Evolutionary conservation across 2,888 invertebrate genomes (phyloP), one percentile per base, ranked within the genome.

Genomic region (Malthinus seriepunctatus): DNA sequence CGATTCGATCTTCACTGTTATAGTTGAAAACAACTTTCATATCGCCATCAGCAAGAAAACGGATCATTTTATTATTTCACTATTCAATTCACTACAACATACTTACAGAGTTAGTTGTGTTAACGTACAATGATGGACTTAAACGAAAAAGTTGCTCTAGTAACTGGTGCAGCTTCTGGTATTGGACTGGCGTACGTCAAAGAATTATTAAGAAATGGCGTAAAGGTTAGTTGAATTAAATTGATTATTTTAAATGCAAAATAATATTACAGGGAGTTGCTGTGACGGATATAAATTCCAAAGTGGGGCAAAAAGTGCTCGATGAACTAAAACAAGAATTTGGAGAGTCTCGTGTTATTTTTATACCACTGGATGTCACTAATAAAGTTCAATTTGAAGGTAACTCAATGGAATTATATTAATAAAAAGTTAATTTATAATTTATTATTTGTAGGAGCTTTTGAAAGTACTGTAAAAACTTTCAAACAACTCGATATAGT

Each of bases 341-440:
- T 70, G 89, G 89, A 35, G 82, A 86, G 64, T 86, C 86, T 71
- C 85, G 84, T 57, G 86, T 86, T 2, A 77, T 88, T 60, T 89
- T 88, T 71, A 86, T 88, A 67, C 85, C 84, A 58, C 87, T 88
- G 66, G 89, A 89, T 73, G 88, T 88, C 63, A 89, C 88, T 0
- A 88, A 89, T 73, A 86, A 86, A 70, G 84, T 85, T 11, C 87
- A 89, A 73, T 86, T 88, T 68, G 88, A 88, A 82, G 87, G 88
- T 88, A 33, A n/a, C 8, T 0, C 1, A 14, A 12, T 7, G 0
- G 33, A 34, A 9, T 10, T 8, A 31, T 2, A 7, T 23, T 4
- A 42, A 15, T 15, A 2, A 14, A 42, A 6, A 11, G 11, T 3
- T n/a, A n/a, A n/a, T n/a, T n/a, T n/a, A n/a, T 35, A 10, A 5